phyloP scores from a whole-genome alignment of 2,113 vertebrate genomes.

The Charina bottae region DNA sequence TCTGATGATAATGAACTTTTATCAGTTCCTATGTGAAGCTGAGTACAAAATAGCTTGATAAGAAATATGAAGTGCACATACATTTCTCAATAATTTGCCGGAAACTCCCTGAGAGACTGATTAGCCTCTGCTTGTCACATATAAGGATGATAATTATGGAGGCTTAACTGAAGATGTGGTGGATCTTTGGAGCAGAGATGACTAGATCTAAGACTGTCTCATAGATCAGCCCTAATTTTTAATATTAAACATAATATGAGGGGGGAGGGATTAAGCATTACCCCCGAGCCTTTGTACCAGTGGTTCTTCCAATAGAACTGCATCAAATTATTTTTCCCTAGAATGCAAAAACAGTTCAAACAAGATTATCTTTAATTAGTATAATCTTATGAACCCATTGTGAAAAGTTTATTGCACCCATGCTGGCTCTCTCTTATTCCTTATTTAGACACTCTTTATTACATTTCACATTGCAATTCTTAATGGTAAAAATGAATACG shows the following conservation, averaged over 20 bases:
- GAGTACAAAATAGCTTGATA: conserved; percentile 80
- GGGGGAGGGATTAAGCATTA: conserved; percentile 37
- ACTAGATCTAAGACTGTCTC: conserved; percentile 82
- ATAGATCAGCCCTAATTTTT: conserved; percentile 80
- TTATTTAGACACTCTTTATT: conserved; percentile 74
- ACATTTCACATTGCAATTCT: conserved; percentile 69
- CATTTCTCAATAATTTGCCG: conserved; percentile 78
- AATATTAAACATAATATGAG: conserved; percentile 78
- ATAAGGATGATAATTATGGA: conserved; percentile 84
- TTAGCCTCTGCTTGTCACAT: conserved; percentile 89
- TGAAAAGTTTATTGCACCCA: conserved; percentile 78
- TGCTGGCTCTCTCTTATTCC: conserved; percentile 69
- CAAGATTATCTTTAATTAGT: conserved; percentile 83
- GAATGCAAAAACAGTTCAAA: conserved; percentile 80
- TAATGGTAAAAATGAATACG: conserved; percentile 66
- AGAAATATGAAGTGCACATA: conserved; percentile 75
- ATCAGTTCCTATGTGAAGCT: conserved; percentile 74
- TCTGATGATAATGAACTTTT: conserved; percentile 81
- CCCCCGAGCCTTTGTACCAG: conserved; percentile 68
- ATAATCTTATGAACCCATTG: conserved; percentile 78
- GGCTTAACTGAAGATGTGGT: conserved; percentile 83
- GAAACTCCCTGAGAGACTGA: conserved; percentile 92
- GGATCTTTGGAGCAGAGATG: conserved; percentile 83
- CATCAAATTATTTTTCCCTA: conserved; percentile 74
- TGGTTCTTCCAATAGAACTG: conserved; percentile 77